These are phyloP conservation scores for Amiota mariae DNA, from an alignment of 2,888 invertebrate genomes.

Conservation along the genomic window DNA sequence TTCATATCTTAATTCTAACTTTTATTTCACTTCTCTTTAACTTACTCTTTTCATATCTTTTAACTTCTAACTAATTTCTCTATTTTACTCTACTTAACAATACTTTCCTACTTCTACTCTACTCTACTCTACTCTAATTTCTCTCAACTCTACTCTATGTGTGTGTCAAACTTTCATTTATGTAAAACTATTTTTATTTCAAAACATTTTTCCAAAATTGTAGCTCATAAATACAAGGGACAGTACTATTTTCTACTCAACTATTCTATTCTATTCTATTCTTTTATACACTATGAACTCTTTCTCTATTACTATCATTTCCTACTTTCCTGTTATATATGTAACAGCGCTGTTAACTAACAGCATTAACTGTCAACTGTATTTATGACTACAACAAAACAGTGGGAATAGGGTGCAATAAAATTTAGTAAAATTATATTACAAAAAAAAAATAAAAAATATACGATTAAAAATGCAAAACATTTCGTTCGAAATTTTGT, in stretches of 20 bases:
- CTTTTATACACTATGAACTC: too few species aligned
- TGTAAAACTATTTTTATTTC: conserved; percentile 38
- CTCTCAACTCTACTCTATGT: conserved; percentile 25
- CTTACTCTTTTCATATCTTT: not conserved
- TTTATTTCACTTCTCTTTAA: not conserved
- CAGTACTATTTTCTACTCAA: not conserved
- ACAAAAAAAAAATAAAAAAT: not conserved
- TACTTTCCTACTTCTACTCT: conserved; percentile 6
- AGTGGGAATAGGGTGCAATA: conserved; percentile 65
- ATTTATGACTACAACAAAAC: conserved; percentile 39
- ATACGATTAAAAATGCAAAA: not conserved
- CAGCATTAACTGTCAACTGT: conserved; percentile 2
- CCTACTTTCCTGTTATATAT: too few species aligned
- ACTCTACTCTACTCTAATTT: conserved; percentile 16
- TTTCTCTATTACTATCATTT: not conserved
- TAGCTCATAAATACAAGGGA: conserved; percentile 33
- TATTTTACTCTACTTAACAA: not conserved
- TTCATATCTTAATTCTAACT: not conserved
- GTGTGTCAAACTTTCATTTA: conserved; percentile 34
- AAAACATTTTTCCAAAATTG: conserved; percentile 36
- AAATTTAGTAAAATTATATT: conserved; percentile 21
- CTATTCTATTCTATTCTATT: too few species aligned
- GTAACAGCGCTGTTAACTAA: not conserved
- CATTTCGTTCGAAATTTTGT: conserved; percentile 23
- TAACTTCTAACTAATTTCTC: not conserved